A percentile compares a stretch with the other conserved stretches of the same genome.
Conservation (phyloP, 1,140 invertebrate species). For the Sminthurinus signatus region DNA sequence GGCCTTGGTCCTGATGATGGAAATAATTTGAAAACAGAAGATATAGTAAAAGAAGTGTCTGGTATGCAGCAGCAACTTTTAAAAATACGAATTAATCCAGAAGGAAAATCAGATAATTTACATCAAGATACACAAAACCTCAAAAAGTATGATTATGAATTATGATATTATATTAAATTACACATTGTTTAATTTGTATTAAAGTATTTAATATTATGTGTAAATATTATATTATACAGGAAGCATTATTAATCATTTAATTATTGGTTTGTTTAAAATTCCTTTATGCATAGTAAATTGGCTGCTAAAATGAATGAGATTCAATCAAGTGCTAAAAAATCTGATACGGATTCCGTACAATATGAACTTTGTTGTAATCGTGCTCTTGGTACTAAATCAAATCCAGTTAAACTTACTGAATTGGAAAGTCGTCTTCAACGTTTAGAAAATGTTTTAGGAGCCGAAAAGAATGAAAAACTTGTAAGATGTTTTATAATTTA, state of each 20-base stretch:
- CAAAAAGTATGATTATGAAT: background rate
- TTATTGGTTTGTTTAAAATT: no score
- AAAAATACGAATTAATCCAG: conserved; percentile 2
- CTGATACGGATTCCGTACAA: conserved; percentile 15
- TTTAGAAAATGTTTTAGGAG: conserved; percentile 51
- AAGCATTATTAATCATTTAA: no score
- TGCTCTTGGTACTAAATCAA: background rate
- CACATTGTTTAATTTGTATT: no score
- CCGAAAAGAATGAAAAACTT: conserved; percentile 35
- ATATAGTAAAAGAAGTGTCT: conserved; percentile 26
- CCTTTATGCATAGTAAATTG: conserved; percentile 23
- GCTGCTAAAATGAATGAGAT: conserved; percentile 27
- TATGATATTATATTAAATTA: no score
- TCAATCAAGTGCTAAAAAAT: background rate
- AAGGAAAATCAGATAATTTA: background rate
- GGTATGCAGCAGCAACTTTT: conserved; percentile 23
- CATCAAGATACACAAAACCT: background rate
- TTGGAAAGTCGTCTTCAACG: conserved; percentile 32
- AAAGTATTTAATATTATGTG: no score
- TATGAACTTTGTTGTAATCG: conserved; percentile 24
- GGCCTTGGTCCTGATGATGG: conserved; percentile 42
- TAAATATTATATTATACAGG: no score
- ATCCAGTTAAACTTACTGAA: conserved; percentile 9
- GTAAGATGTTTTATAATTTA: no score
- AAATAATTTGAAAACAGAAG: conserved; percentile 26